These are phyloP conservation scores for Gobius niger DNA, from an alignment of 2,113 vertebrate species.

Conservation along the genomic window DNA sequence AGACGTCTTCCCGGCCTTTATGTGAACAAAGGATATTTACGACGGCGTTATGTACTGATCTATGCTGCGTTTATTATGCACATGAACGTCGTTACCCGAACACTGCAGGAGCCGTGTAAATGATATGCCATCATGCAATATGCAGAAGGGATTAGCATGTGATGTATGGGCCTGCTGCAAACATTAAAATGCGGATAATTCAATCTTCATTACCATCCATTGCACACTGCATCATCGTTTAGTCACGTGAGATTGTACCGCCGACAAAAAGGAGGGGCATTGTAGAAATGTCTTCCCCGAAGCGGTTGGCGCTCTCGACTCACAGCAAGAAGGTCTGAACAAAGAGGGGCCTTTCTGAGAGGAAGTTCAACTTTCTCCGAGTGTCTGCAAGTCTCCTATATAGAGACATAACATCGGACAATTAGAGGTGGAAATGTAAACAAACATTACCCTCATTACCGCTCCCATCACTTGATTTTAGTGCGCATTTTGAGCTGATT, in stretches of 20 bases:
- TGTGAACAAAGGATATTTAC: slow-evolving; percentile 3
- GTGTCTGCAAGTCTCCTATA: too few species aligned
- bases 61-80: slow-evolving; percentile 8
- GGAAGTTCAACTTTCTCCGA: too few species aligned
- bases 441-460: too few species aligned
- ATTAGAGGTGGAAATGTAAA: too few species aligned
- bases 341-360: too few species aligned
- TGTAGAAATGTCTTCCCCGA: slow-evolving; percentile 31
- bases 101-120: slow-evolving; percentile 10
- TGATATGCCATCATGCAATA: slow-evolving; percentile 26
- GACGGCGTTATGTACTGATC: neutral
- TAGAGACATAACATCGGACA: too few species aligned
- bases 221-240: slow-evolving; percentile 47
- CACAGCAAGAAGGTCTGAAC: too few species aligned
- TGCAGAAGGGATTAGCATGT: slow-evolving; percentile 18
- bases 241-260: slow-evolving; percentile 55
- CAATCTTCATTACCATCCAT: slow-evolving; percentile 47
- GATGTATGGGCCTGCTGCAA: slow-evolving; percentile 21
- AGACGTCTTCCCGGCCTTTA: neutral
- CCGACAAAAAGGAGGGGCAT: slow-evolving; percentile 10
- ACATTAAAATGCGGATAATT: slow-evolving; percentile 46
- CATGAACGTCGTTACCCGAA: neutral
- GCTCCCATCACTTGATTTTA: too few species aligned
- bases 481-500: too few species aligned
- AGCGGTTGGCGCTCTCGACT: neutral